Conservation (phyloP, 2,797 vertebrate species). For the Crocodylus rhombifer region DNA sequence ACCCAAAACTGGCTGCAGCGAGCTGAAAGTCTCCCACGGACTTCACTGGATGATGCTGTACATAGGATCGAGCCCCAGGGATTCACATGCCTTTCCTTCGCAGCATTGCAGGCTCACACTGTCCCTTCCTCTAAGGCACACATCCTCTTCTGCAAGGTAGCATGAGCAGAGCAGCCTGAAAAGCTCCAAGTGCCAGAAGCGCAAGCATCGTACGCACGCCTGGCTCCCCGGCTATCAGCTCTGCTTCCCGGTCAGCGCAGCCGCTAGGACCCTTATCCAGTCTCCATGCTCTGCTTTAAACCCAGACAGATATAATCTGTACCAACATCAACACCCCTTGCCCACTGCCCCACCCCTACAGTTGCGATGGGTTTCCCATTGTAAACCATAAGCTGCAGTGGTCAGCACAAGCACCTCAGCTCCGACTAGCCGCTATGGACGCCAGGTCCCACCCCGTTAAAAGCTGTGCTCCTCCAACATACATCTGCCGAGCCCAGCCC, state of each 20-base stretch:
- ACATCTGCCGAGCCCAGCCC: constrained; percentile 2
- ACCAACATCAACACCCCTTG: neutral
- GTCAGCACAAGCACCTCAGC: neutral
- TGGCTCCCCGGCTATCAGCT: neutral
- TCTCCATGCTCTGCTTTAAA: neutral
- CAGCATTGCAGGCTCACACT: no score
- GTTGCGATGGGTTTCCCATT: neutral
- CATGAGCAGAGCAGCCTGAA: neutral
- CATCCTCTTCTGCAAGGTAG: neutral
- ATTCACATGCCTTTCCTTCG: no score
- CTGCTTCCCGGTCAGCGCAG: neutral
- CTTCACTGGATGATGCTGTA: no score
- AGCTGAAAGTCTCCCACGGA: no score
- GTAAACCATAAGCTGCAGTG: neutral
- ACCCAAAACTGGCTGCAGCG: no score
- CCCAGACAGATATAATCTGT: neutral
- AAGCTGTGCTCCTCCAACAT: neutral
- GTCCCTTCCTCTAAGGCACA: neutral
- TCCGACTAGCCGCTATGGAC: neutral
- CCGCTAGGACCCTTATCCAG: neutral
- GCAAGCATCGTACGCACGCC: neutral
- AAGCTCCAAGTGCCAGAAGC: neutral
- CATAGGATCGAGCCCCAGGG: no score
- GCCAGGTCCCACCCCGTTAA: neutral
- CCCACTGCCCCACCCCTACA: neutral